Percentiles rank a stretch among this genome's conserved stretches.
These are phyloP conservation scores for Vanacampus margaritifer DNA, from an alignment of 2,113 vertebrate genomes.

Conservation along the genomic window DNA sequence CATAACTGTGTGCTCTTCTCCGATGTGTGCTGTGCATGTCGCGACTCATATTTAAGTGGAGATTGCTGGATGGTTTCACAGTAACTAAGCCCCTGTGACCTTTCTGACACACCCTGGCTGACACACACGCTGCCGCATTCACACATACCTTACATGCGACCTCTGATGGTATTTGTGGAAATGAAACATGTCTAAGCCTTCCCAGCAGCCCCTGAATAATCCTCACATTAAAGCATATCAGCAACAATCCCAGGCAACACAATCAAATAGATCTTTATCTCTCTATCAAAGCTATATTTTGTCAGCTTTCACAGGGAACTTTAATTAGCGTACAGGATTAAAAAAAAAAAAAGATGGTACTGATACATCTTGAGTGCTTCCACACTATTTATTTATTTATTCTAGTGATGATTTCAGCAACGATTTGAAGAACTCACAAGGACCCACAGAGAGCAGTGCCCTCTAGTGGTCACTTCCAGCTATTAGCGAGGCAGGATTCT, in stretches of 20 bases:
- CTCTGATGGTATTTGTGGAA: constrained; percentile 17
- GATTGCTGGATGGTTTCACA: constrained; percentile 9
- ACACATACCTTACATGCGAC: constrained; percentile 28
- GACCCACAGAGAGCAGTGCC: constrained; percentile 60
- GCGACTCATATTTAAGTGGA: constrained; percentile 46
- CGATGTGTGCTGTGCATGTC: constrained; percentile 34
- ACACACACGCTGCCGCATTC: constrained; percentile 2
- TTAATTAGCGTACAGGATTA: constrained; percentile 39
- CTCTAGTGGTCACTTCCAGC: constrained; percentile 59
- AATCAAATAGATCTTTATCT: constrained; percentile 60
- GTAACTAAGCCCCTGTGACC: constrained; percentile 26
- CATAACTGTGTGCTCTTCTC: constrained; percentile 3
- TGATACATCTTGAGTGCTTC: constrained; percentile 17
- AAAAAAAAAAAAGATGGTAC: constrained; percentile 14
- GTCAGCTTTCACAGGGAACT: constrained; percentile 42
- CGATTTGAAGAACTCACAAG: constrained; percentile 1
- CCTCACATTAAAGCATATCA: constrained; percentile 36
- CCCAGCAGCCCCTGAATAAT: constrained; percentile 33
- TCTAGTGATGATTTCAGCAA: constrained; percentile 15
- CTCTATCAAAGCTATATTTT: constrained; percentile 25
- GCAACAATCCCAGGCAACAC: constrained; percentile 40
- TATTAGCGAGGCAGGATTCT: neutral
- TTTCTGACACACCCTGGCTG: constrained; percentile 18
- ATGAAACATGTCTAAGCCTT: constrained; percentile 35
- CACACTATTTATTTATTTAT: constrained; percentile 6